Evolutionary conservation across 2,888 invertebrate genomes (phyloP).

Genomic region (Stenodera caucasica): DNA sequence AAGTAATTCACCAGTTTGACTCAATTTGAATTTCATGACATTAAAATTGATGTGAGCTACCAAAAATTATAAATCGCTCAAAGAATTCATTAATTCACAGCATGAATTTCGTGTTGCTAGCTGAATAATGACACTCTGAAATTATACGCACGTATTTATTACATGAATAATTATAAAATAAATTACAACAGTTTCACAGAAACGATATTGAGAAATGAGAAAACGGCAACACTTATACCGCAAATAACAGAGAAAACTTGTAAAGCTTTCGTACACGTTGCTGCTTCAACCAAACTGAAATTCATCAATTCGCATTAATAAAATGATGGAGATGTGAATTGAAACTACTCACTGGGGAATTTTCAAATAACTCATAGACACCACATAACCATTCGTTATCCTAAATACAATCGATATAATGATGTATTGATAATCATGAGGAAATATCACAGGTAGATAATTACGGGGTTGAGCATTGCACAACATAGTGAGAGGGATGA

Average conservation of each 20-base stretch:
- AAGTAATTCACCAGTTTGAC: too few species aligned
- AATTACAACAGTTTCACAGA: background rate
- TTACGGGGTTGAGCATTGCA: background rate
- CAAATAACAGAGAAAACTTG: background rate
- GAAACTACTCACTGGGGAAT: background rate
- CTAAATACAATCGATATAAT: background rate
- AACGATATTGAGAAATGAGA: background rate
- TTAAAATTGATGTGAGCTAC: too few species aligned
- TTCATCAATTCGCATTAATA: too few species aligned
- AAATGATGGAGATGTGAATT: too few species aligned
- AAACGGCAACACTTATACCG: background rate
- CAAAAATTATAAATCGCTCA: too few species aligned
- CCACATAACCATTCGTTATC: background rate
- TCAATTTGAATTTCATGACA: too few species aligned
- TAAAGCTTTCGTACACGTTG: background rate
- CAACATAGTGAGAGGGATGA: background rate
- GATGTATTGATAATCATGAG: background rate
- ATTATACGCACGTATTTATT: too few species aligned
- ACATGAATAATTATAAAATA: background rate
- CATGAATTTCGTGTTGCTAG: too few species aligned
- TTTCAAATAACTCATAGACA: background rate
- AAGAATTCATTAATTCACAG: too few species aligned
- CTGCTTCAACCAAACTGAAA: background rate
- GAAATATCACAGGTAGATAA: background rate
- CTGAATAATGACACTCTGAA: too few species aligned